These are phyloP conservation scores for Tetramorium parvispinum DNA, from an alignment of 1,140 invertebrate species.

Conservation along the genomic window DNA sequence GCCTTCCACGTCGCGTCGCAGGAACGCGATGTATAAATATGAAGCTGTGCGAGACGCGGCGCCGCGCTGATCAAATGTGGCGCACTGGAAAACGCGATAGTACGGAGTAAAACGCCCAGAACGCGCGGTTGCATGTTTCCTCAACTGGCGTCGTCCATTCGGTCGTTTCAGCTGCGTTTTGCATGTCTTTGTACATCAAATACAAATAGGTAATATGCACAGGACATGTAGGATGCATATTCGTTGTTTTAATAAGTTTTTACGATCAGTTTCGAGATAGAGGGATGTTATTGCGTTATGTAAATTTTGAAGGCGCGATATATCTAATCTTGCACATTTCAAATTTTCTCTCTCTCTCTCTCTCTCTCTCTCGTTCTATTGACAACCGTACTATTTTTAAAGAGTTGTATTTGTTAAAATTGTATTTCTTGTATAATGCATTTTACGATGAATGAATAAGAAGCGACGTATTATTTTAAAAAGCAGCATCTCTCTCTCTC, in stretches of 20 bases:
- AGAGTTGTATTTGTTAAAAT: background rate
- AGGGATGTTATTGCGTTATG: background rate
- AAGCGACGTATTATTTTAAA: background rate
- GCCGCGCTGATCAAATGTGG: background rate
- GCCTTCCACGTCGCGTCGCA: background rate
- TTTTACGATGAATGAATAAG: constrained; percentile 2
- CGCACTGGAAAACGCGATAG: background rate
- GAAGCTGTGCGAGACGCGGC: background rate
- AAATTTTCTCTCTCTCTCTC: background rate
- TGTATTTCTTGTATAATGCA: background rate
- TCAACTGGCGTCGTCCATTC: background rate
- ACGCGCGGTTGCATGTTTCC: background rate
- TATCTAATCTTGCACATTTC: background rate
- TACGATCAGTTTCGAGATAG: background rate
- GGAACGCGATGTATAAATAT: background rate
- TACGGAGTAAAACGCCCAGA: background rate
- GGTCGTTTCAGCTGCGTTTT: background rate
- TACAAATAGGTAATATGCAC: no score
- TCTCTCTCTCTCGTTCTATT: background rate
- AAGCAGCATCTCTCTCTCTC: background rate
- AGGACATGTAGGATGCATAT: background rate
- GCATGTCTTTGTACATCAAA: no score
- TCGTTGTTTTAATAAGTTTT: background rate
- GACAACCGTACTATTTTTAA: background rate
- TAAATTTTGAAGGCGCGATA: background rate